Evolutionary conservation across 2,113 vertebrate species (phyloP).

Genomic region (Castor canadensis): DNA sequence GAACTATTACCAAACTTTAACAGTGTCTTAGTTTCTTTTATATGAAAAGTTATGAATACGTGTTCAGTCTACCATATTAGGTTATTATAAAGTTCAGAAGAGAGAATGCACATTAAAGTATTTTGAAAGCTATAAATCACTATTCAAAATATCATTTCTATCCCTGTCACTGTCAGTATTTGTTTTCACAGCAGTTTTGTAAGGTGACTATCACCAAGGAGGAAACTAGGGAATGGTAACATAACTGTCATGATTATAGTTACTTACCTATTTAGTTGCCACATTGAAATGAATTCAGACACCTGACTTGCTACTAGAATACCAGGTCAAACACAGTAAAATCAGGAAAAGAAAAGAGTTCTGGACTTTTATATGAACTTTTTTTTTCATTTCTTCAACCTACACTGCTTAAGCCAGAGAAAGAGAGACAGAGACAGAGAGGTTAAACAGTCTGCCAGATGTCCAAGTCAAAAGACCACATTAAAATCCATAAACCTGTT

Average conservation of each 20-base stretch:
- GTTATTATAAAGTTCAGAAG: conserved; percentile 15
- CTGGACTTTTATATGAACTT: background rate
- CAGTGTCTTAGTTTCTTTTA: background rate
- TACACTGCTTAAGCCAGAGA: background rate
- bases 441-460: background rate
- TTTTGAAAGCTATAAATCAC: conserved; percentile 33
- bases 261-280: background rate
- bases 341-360: background rate
- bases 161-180: conserved; percentile 18
- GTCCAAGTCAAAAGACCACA: background rate
- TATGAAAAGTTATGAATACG: background rate
- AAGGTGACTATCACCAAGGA: conserved; percentile 8
- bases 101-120: background rate
- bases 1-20: background rate
- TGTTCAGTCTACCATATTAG: background rate
- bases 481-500: conserved; percentile 20
- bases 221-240: conserved; percentile 22
- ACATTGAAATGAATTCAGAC: background rate
- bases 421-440: background rate
- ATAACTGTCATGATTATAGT: background rate
- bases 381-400: background rate
- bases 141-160: conserved; percentile 64
- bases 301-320: background rate
- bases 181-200: conserved; percentile 60
- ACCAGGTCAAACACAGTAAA: background rate